A percentile compares a stretch with the other conserved stretches of the same genome.
Conservation (phyloP, 2,113 vertebrate species). For the Malurus elegans region DNA sequence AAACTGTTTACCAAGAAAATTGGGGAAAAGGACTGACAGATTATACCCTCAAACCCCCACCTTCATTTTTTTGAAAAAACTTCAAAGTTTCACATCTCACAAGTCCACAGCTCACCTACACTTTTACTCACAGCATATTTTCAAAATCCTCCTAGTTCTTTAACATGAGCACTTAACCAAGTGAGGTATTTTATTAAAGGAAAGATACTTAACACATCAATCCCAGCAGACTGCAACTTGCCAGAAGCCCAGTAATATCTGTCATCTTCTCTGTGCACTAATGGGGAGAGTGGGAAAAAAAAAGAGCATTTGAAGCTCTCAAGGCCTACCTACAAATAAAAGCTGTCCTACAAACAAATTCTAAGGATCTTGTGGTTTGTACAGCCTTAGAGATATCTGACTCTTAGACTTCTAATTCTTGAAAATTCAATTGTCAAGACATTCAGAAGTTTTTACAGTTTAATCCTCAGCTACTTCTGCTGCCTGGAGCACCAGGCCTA, state of each 20-base stretch:
- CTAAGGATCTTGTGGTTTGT: background rate
- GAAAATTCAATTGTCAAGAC: background rate
- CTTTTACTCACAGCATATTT: background rate
- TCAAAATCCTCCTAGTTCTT: background rate
- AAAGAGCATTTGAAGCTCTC: background rate
- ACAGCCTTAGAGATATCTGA: background rate
- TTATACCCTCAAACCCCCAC: background rate
- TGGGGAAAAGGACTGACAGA: background rate
- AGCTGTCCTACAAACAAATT: background rate
- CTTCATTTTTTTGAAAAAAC: background rate
- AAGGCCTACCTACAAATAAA: background rate
- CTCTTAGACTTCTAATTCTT: background rate
- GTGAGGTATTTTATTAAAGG: background rate
- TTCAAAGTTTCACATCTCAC: background rate
- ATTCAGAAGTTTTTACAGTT: background rate
- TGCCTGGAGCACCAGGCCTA: background rate
- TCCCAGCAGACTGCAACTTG: background rate
- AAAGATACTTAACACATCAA: background rate
- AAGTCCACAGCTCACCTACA: background rate
- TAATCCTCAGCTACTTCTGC: background rate
- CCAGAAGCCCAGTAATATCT: background rate
- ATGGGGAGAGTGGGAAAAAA: background rate
- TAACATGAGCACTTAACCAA: background rate
- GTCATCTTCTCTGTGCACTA: background rate
- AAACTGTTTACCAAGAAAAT: background rate